Base-by-base conservation (phyloP, 2,888 invertebrate genomes). In the Bursaphelenchus okinawaensis region DNA sequence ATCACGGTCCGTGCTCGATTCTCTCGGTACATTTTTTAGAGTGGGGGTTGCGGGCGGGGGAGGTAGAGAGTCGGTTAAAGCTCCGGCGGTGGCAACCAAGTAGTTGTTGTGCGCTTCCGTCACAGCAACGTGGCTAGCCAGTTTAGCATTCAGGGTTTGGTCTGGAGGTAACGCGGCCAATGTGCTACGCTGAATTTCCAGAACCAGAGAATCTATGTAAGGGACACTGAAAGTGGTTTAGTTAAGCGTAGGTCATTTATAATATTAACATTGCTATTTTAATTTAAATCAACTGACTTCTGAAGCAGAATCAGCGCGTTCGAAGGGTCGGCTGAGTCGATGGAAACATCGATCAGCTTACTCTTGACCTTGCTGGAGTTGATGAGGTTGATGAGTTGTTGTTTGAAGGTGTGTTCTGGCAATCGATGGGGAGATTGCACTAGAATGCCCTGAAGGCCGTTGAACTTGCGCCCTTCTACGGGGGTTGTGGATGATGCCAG, bases 191-290 rank as follows among this genome's bases (percentile, higher is more conserved):
- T 63, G 59, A 6, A 66, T 27, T 26, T 68, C 67, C 7, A 59
- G 26, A 9, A 66, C n/a, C 23, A 66, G 67, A 12, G 58, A 22
- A 19, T 69, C 62, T 23, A 66, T 20, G 20, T 68, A 50, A 16
- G 67, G 19, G 9, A 66, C 68, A 19, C 66, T 66, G 22, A 66
- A 66, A 67, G 9, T n/a, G n/a, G 16, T 65, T 63, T n/a, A 26
- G 4, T 24, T n/a, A 54, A 54, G n/a, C n/a, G 19, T 54, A n/a
- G 24, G 54, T 12, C 3, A 62, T 63, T 63, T 2, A 54, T 22
- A 9, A 55, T 28, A 26, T 19, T 19, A 40, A 40, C 16, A 40
- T 16, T 40, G 19, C 16, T 19, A 40, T 40, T 40, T 19, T 16
- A n/a, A n/a, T 57, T 31, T 16, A 57, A 57, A 57, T 31, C 2